Evolutionary conservation across 2,888 invertebrate genomes (phyloP), one percentile per base, ranked within the genome.

Genomic region (Meiosimyza platycephala): DNA sequence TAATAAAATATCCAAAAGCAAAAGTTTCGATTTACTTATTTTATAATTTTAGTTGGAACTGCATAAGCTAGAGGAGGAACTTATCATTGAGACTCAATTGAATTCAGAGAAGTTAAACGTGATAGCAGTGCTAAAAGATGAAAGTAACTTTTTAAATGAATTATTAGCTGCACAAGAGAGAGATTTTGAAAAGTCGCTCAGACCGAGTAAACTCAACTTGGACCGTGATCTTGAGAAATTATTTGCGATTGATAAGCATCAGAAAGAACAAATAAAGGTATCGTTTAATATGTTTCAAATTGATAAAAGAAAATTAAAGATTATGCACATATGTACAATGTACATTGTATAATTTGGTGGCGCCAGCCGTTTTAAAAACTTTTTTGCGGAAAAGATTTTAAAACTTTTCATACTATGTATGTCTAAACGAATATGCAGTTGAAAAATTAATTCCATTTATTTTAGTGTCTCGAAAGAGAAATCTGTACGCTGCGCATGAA

Each of bases 71-170:
- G 84, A 89, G 78, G 80, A 84, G 22, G 84, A 87, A 64, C 79
- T 90, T 50, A 85, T 88, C 12, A 83, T 84, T 72, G 84, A 88
- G 47, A 88, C 90, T 4, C 88, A 88, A 75, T 87, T 88, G 50
- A 90, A 91, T 76, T 90, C 91, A 0, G 88, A 89, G 72, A 89
- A 90, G 75, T 77, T 90, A 50, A 90, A 90, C 78, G 84, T 91
- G 16, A 75, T 90, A 7, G 87, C 89, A 1, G 83, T 90, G n/a
- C 83, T 92, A 47, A 89, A 88, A 60, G 89, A 89, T 66, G 90
- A 91, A 77, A 89, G 89, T 76, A 84, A 86, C 4, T 87, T 89
- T 69, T 79, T 91, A n/a, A 80, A 82, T 3, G 86, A 86, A 60
- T 72, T 89, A 6, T 77, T 90, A 15, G 82, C 83, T 16, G 76